A percentile compares a stretch with the other conserved stretches of the same genome.
Conservation (phyloP, 2,797 vertebrate species). For the Antennarius maculatus region DNA sequence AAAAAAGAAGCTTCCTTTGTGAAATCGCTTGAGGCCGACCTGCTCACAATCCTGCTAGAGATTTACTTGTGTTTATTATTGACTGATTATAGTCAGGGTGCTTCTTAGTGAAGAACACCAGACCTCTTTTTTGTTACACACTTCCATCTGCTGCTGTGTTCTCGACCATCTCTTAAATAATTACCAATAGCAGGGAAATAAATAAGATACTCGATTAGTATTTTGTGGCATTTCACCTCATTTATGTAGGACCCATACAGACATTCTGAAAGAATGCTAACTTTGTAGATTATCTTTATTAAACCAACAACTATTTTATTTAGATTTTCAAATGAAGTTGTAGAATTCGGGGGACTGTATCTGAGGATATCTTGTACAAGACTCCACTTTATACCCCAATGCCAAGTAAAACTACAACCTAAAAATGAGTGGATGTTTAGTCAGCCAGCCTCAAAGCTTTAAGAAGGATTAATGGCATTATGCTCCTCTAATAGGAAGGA, state of each 20-base stretch:
- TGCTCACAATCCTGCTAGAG: conserved; percentile 38
- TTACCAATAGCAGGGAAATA: conserved; percentile 1
- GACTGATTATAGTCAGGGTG: conserved; percentile 72
- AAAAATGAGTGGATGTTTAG: no score
- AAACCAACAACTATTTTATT: no score
- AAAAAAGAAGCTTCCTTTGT: conserved; percentile 57
- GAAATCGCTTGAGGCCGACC: conserved; percentile 61
- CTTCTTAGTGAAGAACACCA: conserved; percentile 77
- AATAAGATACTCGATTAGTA: conserved; percentile 12
- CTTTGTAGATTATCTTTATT: no score
- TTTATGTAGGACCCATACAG: conserved; percentile 20
- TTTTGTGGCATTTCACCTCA: conserved; percentile 44
- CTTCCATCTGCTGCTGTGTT: conserved; percentile 54
- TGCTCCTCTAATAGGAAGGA: no score
- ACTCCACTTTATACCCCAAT: neutral
- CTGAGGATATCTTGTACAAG: neutral
- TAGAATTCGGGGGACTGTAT: neutral
- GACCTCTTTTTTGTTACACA: conserved; percentile 72
- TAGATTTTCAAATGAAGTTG: no score
- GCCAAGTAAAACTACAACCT: no score
- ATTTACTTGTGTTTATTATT: conserved; percentile 72
- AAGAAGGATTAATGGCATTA: no score
- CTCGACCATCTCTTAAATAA: conserved; percentile 47
- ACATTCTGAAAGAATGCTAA: conserved; percentile 13
- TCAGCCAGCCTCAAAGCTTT: no score